Conservation (phyloP, 2,797 vertebrate species). For the Allobates femoralis region DNA sequence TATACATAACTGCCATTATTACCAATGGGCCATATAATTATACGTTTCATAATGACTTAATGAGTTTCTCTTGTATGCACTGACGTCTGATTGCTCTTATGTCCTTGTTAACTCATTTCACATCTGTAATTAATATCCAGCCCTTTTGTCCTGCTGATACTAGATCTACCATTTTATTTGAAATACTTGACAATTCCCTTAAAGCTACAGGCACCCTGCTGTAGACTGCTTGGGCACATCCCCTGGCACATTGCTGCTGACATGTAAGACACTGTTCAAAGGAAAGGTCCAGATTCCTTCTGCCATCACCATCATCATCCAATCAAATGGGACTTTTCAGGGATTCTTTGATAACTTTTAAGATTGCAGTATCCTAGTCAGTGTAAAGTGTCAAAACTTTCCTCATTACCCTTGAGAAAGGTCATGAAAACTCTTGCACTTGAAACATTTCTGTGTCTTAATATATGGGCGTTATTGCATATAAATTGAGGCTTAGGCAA, state of each 20-base stretch:
- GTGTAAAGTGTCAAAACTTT: background rate
- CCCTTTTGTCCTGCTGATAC: background rate
- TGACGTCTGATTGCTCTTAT: slow-evolving; percentile 4
- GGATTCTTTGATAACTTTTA: background rate
- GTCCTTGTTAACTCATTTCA: background rate
- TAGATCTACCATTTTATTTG: background rate
- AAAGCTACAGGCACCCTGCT: background rate
- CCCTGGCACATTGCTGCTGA: background rate
- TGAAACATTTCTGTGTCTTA: background rate
- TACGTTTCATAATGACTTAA: slow-evolving; percentile 44
- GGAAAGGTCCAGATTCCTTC: background rate
- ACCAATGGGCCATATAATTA: slow-evolving; percentile 34
- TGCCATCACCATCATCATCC: background rate
- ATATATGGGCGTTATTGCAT: background rate
- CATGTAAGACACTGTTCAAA: background rate
- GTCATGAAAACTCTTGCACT: background rate
- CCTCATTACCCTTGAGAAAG: slow-evolving; percentile 22
- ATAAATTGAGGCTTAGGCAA: background rate
- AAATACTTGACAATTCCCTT: background rate
- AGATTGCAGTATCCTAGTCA: background rate
- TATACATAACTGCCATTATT: slow-evolving; percentile 31
- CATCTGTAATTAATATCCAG: background rate
- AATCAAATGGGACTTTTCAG: background rate
- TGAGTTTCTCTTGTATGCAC: slow-evolving; percentile 23
- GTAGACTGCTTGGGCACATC: background rate